Evolutionary conservation across 2,113 vertebrate species (phyloP).

Genomic region (Petromus typicus): DNA sequence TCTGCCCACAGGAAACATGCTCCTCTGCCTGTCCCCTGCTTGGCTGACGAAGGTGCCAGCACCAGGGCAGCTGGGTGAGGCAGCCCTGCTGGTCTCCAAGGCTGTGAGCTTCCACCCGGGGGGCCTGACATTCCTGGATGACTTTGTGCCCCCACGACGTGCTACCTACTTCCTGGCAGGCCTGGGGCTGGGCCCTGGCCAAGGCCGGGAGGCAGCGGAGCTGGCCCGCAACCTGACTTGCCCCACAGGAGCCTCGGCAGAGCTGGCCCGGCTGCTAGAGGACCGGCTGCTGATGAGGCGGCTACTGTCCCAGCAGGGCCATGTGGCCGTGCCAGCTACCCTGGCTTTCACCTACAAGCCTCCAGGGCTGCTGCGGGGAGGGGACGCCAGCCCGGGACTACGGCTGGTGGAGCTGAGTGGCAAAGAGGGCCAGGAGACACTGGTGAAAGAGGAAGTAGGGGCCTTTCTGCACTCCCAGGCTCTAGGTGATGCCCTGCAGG

Average conservation of each 20-base stretch:
- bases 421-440: constrained; percentile 82
- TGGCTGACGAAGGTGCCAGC: constrained; percentile 86
- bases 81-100: constrained; percentile 85
- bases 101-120: constrained; percentile 88
- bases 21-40: constrained; percentile 88
- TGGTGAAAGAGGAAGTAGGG: constrained; percentile 84
- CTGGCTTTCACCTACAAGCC: constrained; percentile 86
- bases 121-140: constrained; percentile 87
- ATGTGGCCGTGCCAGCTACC: constrained; percentile 84
- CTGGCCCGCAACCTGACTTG: constrained; percentile 86
- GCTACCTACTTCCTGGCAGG: constrained; percentile 88
- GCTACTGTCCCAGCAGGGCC: constrained; percentile 81
- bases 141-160: constrained; percentile 85
- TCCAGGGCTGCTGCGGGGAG: constrained; percentile 23
- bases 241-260: constrained; percentile 86
- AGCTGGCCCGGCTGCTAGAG: constrained; percentile 84
- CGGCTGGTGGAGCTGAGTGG: constrained; percentile 84
- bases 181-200: constrained; percentile 68
- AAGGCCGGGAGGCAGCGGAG: constrained; percentile 81
- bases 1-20: constrained; percentile 86
- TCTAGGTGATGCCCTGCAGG: constrained; percentile 84
- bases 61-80: constrained; percentile 65
- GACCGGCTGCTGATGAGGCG: constrained; percentile 85
- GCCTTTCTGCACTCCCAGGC: constrained; percentile 83
- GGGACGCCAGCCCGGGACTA: constrained; percentile 39